Base-by-base conservation (phyloP, 2,888 invertebrate species). In the Perizoma flavofasciatum region DNA sequence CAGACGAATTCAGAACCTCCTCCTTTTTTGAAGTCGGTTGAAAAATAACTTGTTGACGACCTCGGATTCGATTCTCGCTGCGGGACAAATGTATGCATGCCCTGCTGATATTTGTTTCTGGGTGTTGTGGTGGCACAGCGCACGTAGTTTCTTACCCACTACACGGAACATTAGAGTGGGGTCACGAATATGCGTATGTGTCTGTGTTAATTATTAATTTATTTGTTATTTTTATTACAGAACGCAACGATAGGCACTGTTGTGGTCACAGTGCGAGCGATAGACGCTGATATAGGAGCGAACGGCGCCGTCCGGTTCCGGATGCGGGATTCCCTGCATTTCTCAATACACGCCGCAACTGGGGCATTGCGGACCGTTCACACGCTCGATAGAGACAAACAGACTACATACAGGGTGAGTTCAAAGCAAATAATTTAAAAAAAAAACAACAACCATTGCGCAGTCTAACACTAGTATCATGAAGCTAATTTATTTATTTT, bases 241-340 rank as follows among this genome's bases (percentile, higher is more conserved):
- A 98, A 98, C 82, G 95, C 96, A 22, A 97, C 97, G 7, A 93
- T 97, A 52, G 98, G 97, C 5, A 95, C 96, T 6, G 91, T 95
- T 52, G 94, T 98, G 10, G 94, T 97, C 22, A 95, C 96, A 81
- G 96, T 98, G 3, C 93, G 94, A 53, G 98, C 98, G 0, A 94
- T 94, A 50, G 98, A 99, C 86, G 96, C 96, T 52, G 98, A 98
- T 80, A 95, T 96, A 49, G 98, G 98, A 0, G 93, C 94, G 9
- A 98, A 98, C 86, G 98, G 98, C 0, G 95, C 96, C n/a, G 96
- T 98, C 6, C 93, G 96, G 22, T 98, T 97, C 88, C 93, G 96
- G 49, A 94, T 96, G 71, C 94, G 95, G n/a, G 97, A 97, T 88
- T 94, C 96, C 94, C 63, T 95, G 70, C 94, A 95, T 34, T 98